A percentile compares a stretch with the other conserved stretches of the same genome.
Evolutionary conservation across 1,140 invertebrate genomes (phyloP).

Genomic region (Zaprionus gabonicus): DNA sequence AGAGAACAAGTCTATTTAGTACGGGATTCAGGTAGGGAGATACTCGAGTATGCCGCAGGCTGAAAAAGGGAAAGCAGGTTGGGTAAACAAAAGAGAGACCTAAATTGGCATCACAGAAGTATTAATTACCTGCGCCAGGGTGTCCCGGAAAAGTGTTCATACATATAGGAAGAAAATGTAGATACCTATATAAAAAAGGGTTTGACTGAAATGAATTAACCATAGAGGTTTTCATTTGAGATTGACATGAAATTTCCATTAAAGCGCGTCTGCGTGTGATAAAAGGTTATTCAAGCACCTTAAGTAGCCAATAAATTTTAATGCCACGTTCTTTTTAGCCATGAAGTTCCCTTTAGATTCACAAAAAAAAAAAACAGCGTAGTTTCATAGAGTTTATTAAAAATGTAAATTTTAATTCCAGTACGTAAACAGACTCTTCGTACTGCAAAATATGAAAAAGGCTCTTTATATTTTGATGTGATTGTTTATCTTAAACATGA

Average conservation of each 20-base stretch:
- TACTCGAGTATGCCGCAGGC: conserved; percentile 2
- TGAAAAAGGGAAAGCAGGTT: neutral
- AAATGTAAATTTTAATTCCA: conserved; percentile 39
- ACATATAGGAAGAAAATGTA: conserved; percentile 1
- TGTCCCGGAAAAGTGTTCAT: conserved; percentile 21
- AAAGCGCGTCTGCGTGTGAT: neutral
- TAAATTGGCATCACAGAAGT: conserved; percentile 13
- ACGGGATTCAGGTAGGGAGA: conserved; percentile 2
- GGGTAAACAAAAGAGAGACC: neutral
- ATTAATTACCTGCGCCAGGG: conserved; percentile 42
- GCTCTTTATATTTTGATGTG: conserved; percentile 1
- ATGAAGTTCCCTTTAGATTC: neutral
- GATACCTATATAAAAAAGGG: neutral
- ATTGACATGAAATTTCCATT: conserved; percentile 1
- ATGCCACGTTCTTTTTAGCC: neutral
- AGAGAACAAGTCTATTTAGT: conserved; percentile 59
- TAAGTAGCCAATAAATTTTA: conserved; percentile 43
- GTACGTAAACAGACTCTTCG: conserved; percentile 20
- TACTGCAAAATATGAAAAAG: conserved; percentile 3
- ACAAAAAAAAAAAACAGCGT: neutral
- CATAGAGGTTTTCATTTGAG: neutral
- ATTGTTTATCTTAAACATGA: conserved; percentile 10
- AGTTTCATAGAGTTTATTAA: conserved; percentile 18
- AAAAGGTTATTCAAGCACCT: neutral
- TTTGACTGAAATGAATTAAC: neutral